Base-by-base conservation (phyloP, 2,797 vertebrate genomes). In the Diplodus puntazzo region DNA sequence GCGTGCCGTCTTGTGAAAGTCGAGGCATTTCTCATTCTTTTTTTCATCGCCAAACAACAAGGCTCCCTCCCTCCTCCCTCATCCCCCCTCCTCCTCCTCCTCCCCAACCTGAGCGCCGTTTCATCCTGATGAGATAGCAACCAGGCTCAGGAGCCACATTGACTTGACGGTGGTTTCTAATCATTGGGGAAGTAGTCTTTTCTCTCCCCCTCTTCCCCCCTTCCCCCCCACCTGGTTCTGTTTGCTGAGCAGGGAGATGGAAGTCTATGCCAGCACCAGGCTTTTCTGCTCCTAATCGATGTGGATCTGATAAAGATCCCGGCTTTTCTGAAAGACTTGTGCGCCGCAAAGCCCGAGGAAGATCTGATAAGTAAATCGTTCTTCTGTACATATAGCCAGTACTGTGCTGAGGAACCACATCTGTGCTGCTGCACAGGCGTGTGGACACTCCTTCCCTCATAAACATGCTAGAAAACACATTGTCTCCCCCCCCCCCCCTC, bases 331-430 rank as follows among this genome's bases (percentile, higher is more conserved):
- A 92, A 85, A 69, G 60, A 84, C 79, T 90, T 48, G 73, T 50
- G 71, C 34, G 64, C 81, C 21, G 82, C 12, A 10, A 73, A 83
- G 91, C 91, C 90, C 1, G 81, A 81, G 86, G 90, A 89, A 81
- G 70, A 94, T 92, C 93, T 91, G 92, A 94, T 93, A 93, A 92
- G 87, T 80, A 77, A 90, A 89, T 91, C 78, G 53, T 82, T 88
- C 83, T 76, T 81, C 77, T 86, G 84, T 91, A 89, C 86, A 80
- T 81, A 80, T 61, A 81, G 75, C 53, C 50, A 30, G 69, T 13
- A 61, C 74, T 75, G 82, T 77, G 82, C 85, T 73, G 70, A 72
- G 61, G 74, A 86, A 80, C 86, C 80, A 70, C 72, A 77, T 79
- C n/a, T 50, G 68, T 25, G 64, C 61, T 18, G 43, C 77, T 39